These are phyloP conservation scores for Apis cerana DNA, from an alignment of 1,140 invertebrate genomes.

Conservation along the genomic window DNA sequence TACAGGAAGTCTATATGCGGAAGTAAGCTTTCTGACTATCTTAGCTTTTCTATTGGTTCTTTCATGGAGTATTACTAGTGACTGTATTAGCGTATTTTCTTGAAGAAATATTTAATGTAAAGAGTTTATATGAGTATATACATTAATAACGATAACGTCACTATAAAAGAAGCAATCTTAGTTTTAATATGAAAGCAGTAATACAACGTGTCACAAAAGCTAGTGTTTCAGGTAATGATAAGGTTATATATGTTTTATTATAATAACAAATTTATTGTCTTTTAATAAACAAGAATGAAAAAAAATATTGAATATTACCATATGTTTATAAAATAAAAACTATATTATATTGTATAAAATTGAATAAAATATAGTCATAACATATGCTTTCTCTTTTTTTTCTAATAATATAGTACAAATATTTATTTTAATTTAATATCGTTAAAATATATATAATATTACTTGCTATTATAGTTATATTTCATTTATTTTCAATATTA, in stretches of 20 bases:
- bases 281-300: constrained; percentile 29
- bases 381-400: background rate
- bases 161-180: constrained; percentile 1
- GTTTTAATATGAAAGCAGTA: constrained; percentile 85
- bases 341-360: constrained; percentile 16
- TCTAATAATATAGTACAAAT: background rate
- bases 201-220: constrained; percentile 88
- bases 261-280: constrained; percentile 20
- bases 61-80: constrained; percentile 43
- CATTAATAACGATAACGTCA: constrained; percentile 1
- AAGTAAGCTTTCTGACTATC: constrained; percentile 57
- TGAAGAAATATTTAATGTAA: constrained; percentile 26
- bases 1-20: constrained; percentile 66
- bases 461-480: constrained; percentile 9
- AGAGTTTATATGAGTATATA: background rate
- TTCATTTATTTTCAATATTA: background rate
- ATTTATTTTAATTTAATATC: background rate
- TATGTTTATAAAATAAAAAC: background rate
- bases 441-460: background rate
- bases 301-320: constrained; percentile 37
- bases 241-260: constrained; percentile 31
- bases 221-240: constrained; percentile 85
- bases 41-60: constrained; percentile 58
- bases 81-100: constrained; percentile 25
- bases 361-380: background rate